Percentiles rank a stretch among this genome's conserved stretches.
These are phyloP conservation scores for Pangasius macronema DNA, from an alignment of 2,797 vertebrate species.

Conservation along the genomic window DNA sequence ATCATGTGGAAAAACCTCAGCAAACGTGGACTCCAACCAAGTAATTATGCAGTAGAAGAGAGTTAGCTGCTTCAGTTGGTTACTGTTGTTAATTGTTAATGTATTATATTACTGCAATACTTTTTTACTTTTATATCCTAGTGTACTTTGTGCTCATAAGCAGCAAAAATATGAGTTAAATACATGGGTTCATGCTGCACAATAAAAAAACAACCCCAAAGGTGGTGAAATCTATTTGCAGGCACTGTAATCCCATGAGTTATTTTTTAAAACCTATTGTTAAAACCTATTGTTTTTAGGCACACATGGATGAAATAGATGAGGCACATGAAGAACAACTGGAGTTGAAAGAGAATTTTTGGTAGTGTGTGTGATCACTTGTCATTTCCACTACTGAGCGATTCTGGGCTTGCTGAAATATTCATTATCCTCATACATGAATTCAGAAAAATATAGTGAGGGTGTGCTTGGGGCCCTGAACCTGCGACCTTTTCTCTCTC, in stretches of 20 bases:
- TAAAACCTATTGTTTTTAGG: not conserved
- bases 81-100: not conserved
- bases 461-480: slow-evolving; percentile 24
- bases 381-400: slow-evolving; percentile 42
- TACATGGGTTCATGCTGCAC: slow-evolving; percentile 1
- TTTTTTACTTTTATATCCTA: not conserved
- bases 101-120: not conserved
- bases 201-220: slow-evolving; percentile 5
- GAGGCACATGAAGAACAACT: slow-evolving; percentile 12
- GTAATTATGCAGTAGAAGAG: not conserved
- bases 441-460: slow-evolving; percentile 31
- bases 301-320: slow-evolving; percentile 62
- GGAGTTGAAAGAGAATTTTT: slow-evolving; percentile 33
- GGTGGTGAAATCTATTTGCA: slow-evolving; percentile 7
- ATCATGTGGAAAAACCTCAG: not conserved
- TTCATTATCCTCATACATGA: slow-evolving; percentile 54
- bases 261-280: not conserved
- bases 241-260: not conserved
- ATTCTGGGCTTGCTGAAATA: slow-evolving; percentile 48
- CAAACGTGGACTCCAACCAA: not conserved
- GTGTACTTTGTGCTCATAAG: not conserved
- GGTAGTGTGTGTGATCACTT: slow-evolving; percentile 54
- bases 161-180: not conserved
- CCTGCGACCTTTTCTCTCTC: slow-evolving; percentile 33
- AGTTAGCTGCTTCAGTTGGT: not conserved